Percentiles rank a stretch among this genome's conserved stretches.
These are phyloP conservation scores for Saturnia japonica DNA, from an alignment of 2,888 invertebrate species.

Conservation along the genomic window DNA sequence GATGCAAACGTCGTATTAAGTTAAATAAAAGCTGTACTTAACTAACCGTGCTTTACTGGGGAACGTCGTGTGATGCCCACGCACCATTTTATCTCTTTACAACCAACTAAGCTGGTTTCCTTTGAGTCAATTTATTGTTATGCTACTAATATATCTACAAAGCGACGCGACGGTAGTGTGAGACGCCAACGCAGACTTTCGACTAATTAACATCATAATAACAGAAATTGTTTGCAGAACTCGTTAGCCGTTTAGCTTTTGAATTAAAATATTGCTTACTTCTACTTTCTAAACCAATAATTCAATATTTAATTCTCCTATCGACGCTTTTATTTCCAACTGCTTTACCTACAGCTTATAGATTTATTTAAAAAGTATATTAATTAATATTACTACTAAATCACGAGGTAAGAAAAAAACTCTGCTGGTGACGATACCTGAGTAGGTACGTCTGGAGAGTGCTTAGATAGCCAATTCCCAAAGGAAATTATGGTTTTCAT, in stretches of 20 bases:
- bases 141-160: conserved; percentile 66
- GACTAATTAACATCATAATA: conserved; percentile 70
- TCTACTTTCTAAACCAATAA: conserved; percentile 13
- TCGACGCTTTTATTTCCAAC: neutral
- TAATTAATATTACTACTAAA: neutral
- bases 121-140: conserved; percentile 74
- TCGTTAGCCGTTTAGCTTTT: conserved; percentile 2
- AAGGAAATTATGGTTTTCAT: neutral
- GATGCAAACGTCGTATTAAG: conserved; percentile 54
- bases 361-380: neutral
- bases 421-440: neutral
- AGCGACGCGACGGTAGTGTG: conserved; percentile 54
- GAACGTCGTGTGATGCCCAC: conserved; percentile 62
- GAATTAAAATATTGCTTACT: conserved; percentile 3
- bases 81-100: conserved; percentile 74
- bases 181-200: conserved; percentile 67
- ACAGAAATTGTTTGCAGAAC: conserved; percentile 20
- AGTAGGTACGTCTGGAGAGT: neutral
- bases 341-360: neutral
- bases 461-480: neutral
- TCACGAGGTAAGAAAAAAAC: neutral
- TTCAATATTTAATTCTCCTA: neutral
- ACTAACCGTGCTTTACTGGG: conserved; percentile 63
- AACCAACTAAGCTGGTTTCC: conserved; percentile 68
- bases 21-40: conserved; percentile 70